Evolutionary conservation across 2,113 vertebrate genomes (phyloP).

Genomic region (Pseudonaja textilis): DNA sequence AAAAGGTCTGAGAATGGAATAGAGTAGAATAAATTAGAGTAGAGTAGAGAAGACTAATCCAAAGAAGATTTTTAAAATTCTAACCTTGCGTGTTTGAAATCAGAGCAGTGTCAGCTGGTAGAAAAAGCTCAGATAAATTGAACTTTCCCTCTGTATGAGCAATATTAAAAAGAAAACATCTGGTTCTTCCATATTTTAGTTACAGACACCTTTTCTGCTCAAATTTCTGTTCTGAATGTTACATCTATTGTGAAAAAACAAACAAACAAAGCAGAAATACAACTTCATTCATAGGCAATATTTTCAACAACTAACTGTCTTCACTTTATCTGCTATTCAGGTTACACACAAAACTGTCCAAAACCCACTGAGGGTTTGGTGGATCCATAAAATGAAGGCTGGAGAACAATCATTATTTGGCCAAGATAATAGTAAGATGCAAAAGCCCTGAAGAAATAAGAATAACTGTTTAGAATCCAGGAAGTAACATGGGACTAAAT

Average conservation of each 20-base stretch:
- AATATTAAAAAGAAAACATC: not conserved
- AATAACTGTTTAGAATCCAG: not conserved
- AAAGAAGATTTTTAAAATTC: not conserved
- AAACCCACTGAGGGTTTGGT: not conserved
- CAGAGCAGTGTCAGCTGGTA: not conserved
- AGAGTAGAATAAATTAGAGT: not conserved
- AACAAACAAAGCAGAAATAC: not conserved
- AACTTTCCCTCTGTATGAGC: not conserved
- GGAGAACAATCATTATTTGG: not conserved
- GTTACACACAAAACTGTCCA: not conserved
- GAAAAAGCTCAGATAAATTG: not conserved
- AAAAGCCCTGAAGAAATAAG: not conserved
- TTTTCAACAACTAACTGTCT: not conserved
- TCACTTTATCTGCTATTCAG: not conserved
- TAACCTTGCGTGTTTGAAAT: not conserved
- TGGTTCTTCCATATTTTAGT: not conserved
- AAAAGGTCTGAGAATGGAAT: not conserved
- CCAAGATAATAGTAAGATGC: not conserved
- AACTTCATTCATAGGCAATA: not conserved
- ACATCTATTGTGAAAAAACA: not conserved
- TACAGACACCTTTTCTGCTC: not conserved
- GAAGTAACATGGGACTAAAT: not conserved
- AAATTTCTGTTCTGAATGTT: not conserved
- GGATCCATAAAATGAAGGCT: not conserved
- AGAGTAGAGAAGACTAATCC: not conserved